A percentile compares a stretch with the other conserved stretches of the same genome.
Evolutionary conservation across 1,140 invertebrate species (phyloP).

Genomic region (Apis laboriosa): DNA sequence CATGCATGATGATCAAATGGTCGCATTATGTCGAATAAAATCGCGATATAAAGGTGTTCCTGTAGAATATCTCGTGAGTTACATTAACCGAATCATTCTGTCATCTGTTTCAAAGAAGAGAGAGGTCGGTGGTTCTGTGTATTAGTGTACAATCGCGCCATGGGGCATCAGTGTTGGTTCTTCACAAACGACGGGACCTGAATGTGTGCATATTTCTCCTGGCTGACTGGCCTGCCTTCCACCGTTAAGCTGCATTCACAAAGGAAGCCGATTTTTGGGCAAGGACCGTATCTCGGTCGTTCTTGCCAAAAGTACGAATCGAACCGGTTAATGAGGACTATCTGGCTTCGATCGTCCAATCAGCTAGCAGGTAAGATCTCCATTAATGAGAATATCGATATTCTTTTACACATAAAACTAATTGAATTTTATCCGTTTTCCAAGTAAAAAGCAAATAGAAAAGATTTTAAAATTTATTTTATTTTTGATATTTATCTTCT

Average conservation of each 20-base stretch:
- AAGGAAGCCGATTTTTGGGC: conserved; percentile 45
- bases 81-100: conserved; percentile 56
- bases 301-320: conserved; percentile 44
- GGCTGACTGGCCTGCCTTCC: conserved; percentile 59
- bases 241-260: conserved; percentile 71
- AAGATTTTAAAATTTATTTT: too few relatives aligned
- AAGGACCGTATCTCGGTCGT: conserved; percentile 44
- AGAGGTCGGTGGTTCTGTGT: conserved; percentile 31
- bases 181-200: conserved; percentile 66
- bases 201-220: conserved; percentile 73
- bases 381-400: not conserved
- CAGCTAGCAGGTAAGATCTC: conserved; percentile 58
- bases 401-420: not conserved
- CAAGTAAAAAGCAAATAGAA: not conserved
- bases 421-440: not conserved
- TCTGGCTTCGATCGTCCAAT: conserved; percentile 61
- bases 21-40: conserved; percentile 22
- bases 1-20: conserved; percentile 6
- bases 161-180: conserved; percentile 69
- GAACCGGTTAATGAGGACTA: conserved; percentile 62
- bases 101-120: conserved; percentile 71
- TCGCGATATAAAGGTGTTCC: conserved; percentile 22
- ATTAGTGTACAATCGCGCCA: conserved; percentile 47
- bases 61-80: conserved; percentile 37
- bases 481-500: too few relatives aligned